These are phyloP conservation scores for Drosophila truncata DNA, from an alignment of 1,140 invertebrate species.

Conservation along the genomic window DNA sequence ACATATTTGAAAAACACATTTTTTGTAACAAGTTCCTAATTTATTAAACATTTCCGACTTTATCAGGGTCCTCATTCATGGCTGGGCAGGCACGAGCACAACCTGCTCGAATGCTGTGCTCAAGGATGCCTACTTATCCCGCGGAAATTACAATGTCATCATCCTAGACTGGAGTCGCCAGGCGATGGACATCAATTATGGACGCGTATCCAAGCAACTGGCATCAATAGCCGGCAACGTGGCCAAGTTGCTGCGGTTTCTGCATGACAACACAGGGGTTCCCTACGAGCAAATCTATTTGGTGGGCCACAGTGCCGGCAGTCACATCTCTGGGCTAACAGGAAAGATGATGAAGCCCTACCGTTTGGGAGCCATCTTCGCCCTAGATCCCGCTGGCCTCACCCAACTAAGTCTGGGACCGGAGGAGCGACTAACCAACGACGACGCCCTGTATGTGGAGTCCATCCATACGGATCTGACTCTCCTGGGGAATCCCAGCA, in stretches of 20 bases:
- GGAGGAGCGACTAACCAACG: slow-evolving; percentile 86
- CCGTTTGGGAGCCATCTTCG: slow-evolving; percentile 82
- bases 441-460: slow-evolving; percentile 90
- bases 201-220: slow-evolving; percentile 70
- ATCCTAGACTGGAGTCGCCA: slow-evolving; percentile 87
- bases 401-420: slow-evolving; percentile 74
- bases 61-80: slow-evolving; percentile 69
- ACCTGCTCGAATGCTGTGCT: slow-evolving; percentile 78
- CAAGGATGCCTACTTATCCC: slow-evolving; percentile 78
- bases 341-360: slow-evolving; percentile 71
- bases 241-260: slow-evolving; percentile 68
- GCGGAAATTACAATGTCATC: slow-evolving; percentile 87
- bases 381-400: slow-evolving; percentile 87
- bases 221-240: slow-evolving; percentile 62
- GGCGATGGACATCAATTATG: slow-evolving; percentile 70
- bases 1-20: too few species aligned
- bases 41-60: neutral
- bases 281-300: slow-evolving; percentile 79
- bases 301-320: slow-evolving; percentile 86
- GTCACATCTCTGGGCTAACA: slow-evolving; percentile 85
- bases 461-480: slow-evolving; percentile 91
- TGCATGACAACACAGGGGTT: slow-evolving; percentile 85
- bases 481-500: slow-evolving; percentile 86
- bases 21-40: neutral
- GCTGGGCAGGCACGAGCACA: slow-evolving; percentile 69